A percentile compares a stretch with the other conserved stretches of the same genome.
These are phyloP conservation scores for Anaspis maculata DNA, from an alignment of 2,888 invertebrate genomes.

Conservation along the genomic window DNA sequence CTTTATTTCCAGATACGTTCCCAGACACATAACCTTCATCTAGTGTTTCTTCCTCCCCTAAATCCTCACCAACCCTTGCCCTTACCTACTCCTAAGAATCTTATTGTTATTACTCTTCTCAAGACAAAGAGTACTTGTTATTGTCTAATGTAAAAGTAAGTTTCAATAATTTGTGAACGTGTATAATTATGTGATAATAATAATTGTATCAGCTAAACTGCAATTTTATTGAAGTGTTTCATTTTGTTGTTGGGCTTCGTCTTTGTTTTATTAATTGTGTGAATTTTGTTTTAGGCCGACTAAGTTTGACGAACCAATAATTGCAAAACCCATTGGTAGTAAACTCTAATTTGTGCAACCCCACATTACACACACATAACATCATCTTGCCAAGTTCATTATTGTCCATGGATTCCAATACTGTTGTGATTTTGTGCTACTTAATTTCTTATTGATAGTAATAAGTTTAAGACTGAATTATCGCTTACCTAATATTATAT, in stretches of 20 bases:
- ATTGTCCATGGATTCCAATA: conserved; percentile 8
- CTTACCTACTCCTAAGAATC: background rate
- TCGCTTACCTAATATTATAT: too few relatives aligned
- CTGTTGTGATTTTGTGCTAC: conserved; percentile 3
- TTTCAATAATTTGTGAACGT: background rate
- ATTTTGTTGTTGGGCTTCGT: too few relatives aligned
- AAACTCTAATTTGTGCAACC: conserved; percentile 13
- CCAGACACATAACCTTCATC: conserved; percentile 32
- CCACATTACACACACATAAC: too few relatives aligned
- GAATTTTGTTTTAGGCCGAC: conserved; percentile 14
- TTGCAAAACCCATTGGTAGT: too few relatives aligned
- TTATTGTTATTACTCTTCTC: background rate
- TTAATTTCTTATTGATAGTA: conserved; percentile 3
- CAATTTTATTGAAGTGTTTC: conserved; percentile 1
- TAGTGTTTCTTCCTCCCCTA: conserved; percentile 9
- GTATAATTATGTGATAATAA: background rate
- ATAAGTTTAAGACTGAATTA: conserved; percentile 12
- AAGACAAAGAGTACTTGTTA: background rate
- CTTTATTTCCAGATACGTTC: conserved; percentile 34
- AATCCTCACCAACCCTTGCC: background rate
- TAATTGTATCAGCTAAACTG: background rate
- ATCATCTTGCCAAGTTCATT: conserved; percentile 3
- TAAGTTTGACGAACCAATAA: conserved; percentile 8
- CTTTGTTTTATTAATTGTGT: conserved; percentile 10
- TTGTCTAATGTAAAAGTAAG: too few relatives aligned